Evolutionary conservation across 2,113 vertebrate species (phyloP).

Genomic region (Periophthalmodon schlosseri): DNA sequence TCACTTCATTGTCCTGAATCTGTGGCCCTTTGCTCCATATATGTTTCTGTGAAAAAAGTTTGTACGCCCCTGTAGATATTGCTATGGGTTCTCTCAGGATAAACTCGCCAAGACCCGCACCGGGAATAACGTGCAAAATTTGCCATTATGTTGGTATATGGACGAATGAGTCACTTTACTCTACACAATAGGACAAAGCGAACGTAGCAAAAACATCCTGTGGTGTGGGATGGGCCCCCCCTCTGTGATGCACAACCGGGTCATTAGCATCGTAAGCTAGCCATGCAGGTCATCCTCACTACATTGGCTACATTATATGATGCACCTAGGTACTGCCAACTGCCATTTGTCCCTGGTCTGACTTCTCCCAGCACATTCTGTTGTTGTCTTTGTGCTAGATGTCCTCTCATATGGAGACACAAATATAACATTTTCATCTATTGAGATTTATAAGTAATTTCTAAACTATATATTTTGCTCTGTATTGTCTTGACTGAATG

Average conservation of each 20-base stretch:
- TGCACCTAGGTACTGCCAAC: background rate
- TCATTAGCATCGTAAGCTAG: background rate
- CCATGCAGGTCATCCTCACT: background rate
- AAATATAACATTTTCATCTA: too few species aligned
- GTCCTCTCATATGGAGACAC: background rate
- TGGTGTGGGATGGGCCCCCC: background rate
- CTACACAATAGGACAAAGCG: background rate
- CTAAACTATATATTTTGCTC: too few species aligned
- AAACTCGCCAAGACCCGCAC: too few species aligned
- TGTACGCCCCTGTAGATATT: too few species aligned
- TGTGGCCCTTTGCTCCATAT: too few species aligned
- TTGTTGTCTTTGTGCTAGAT: background rate
- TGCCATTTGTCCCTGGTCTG: background rate
- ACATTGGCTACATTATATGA: background rate
- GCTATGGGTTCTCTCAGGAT: too few species aligned
- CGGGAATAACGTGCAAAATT: too few species aligned
- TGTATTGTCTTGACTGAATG: too few species aligned
- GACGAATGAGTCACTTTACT: background rate
- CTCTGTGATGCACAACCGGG: background rate
- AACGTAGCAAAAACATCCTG: background rate
- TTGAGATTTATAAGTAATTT: too few species aligned
- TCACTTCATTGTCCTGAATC: too few species aligned
- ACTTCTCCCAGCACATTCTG: background rate
- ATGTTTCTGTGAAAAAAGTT: too few species aligned
- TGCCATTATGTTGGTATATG: too few species aligned